Percentiles rank a stretch among this genome's conserved stretches.
Conservation (phyloP, 1,140 invertebrate species). For the Tetranychus cinnabarinus region DNA sequence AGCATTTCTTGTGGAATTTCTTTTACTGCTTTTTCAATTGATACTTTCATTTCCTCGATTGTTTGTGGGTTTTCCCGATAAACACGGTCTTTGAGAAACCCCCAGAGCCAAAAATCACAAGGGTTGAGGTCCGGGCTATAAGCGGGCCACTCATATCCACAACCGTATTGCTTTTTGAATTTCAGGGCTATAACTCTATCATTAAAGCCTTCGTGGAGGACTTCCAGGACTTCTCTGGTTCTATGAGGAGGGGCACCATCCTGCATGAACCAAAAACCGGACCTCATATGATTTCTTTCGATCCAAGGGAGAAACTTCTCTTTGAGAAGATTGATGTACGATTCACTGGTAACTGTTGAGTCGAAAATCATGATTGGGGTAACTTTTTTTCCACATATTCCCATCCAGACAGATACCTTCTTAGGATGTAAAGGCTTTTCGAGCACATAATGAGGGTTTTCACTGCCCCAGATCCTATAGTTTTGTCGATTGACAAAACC, state of each 20-base stretch:
- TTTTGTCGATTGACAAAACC: slow-evolving; percentile 7
- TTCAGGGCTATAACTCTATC: neutral
- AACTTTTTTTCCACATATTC: neutral
- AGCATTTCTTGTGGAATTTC: too few species aligned
- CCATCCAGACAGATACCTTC: slow-evolving; percentile 5
- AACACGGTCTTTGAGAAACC: slow-evolving; percentile 3
- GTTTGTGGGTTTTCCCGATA: neutral
- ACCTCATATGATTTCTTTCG: neutral
- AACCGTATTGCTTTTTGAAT: neutral
- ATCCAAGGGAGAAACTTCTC: neutral
- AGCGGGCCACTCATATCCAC: slow-evolving; percentile 1
- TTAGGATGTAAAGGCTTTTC: slow-evolving; percentile 4
- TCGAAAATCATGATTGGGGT: neutral
- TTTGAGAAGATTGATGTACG: neutral
- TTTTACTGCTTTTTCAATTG: neutral
- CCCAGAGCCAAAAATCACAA: slow-evolving; percentile 4
- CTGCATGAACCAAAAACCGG: slow-evolving; percentile 8
- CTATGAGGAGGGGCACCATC: slow-evolving; percentile 9
- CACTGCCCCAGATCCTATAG: slow-evolving; percentile 1
- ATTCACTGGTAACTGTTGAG: neutral
- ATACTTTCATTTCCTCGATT: neutral
- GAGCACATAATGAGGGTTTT: neutral
- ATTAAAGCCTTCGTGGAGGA: slow-evolving; percentile 1
- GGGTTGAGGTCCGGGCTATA: slow-evolving; percentile 5
- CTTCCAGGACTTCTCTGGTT: neutral